Conservation (phyloP, 2,888 invertebrate genomes). For the Scaptomyza caliginosa region DNA sequence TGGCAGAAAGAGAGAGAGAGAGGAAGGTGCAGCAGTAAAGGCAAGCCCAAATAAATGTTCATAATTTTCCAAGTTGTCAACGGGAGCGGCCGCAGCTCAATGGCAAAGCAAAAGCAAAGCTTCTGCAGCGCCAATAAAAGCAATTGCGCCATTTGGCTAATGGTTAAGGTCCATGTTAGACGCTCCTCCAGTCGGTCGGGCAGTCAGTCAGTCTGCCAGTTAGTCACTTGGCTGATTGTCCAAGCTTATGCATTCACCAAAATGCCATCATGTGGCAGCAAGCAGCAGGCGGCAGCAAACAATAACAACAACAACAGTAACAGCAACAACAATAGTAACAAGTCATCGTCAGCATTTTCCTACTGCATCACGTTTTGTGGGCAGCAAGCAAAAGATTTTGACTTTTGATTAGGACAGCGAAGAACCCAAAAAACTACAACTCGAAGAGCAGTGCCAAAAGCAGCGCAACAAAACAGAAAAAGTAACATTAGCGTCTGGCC, state of each 20-base stretch:
- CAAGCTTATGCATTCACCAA: slow-evolving; percentile 64
- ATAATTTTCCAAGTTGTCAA: slow-evolving; percentile 77
- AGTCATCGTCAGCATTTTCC: slow-evolving; percentile 80
- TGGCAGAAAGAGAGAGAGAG: not conserved
- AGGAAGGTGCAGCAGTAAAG: slow-evolving; percentile 13
- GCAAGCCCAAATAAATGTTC: slow-evolving; percentile 81
- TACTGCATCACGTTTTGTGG: slow-evolving; percentile 82
- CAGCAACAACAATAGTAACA: slow-evolving; percentile 33
- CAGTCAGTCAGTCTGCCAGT: slow-evolving; percentile 27
- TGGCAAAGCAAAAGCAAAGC: slow-evolving; percentile 31
- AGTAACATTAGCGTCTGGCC: slow-evolving; percentile 48
- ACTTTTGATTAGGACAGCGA: slow-evolving; percentile 73
- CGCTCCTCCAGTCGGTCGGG: slow-evolving; percentile 45
- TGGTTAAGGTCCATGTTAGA: slow-evolving; percentile 73
- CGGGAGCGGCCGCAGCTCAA: slow-evolving; percentile 66
- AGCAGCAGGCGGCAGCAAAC: slow-evolving; percentile 20
- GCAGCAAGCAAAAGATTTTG: slow-evolving; percentile 72
- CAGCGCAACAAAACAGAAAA: slow-evolving; percentile 22
- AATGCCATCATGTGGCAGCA: slow-evolving; percentile 65
- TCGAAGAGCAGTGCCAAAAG: slow-evolving; percentile 22
- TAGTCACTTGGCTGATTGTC: slow-evolving; percentile 53
- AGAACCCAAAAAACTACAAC: slow-evolving; percentile 23
- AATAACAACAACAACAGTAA: slow-evolving; percentile 1
- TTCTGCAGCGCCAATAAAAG: slow-evolving; percentile 75
- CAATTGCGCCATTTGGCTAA: slow-evolving; percentile 79